Conservation (phyloP, 1,140 invertebrate species). For the Drosophila arizonae region DNA sequence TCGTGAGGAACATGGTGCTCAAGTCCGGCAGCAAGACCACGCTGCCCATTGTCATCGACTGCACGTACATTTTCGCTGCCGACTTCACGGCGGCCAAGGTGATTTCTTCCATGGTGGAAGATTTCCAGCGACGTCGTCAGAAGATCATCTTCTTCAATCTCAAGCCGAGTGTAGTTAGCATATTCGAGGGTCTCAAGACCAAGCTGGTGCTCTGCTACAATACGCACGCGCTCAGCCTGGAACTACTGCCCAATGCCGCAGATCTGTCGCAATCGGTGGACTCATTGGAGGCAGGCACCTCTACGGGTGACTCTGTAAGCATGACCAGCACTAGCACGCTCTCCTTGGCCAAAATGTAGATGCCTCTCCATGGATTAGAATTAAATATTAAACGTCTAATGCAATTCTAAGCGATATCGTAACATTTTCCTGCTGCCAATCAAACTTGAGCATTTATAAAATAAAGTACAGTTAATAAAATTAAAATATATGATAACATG, state of each 20-base stretch:
- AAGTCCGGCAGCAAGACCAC: constrained; percentile 88
- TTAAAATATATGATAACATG: constrained; percentile 2
- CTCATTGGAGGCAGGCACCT: constrained; percentile 50
- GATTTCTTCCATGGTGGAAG: constrained; percentile 87
- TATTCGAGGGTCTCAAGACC: constrained; percentile 89
- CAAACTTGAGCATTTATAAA: not conserved
- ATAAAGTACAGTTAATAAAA: not conserved
- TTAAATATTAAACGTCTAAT: too few relatives aligned
- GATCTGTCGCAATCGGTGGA: constrained; percentile 51
- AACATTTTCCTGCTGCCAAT: too few relatives aligned
- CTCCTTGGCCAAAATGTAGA: constrained; percentile 25
- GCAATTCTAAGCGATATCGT: too few relatives aligned
- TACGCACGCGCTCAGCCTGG: constrained; percentile 87
- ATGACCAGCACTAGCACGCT: constrained; percentile 59
- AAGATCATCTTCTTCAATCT: constrained; percentile 91
- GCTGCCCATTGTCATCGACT: constrained; percentile 92
- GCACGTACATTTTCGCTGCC: constrained; percentile 91
- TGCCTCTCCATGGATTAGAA: too few relatives aligned
- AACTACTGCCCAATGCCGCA: constrained; percentile 83
- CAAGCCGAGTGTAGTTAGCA: constrained; percentile 90
- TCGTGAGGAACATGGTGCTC: constrained; percentile 90
- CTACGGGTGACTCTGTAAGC: constrained; percentile 56
- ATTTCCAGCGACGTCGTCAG: constrained; percentile 88
- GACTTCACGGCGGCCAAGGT: constrained; percentile 92
- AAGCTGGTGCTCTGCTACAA: constrained; percentile 90